phyloP scores from a whole-genome alignment of 2,113 vertebrate species.

The Centropus bengalensis region DNA sequence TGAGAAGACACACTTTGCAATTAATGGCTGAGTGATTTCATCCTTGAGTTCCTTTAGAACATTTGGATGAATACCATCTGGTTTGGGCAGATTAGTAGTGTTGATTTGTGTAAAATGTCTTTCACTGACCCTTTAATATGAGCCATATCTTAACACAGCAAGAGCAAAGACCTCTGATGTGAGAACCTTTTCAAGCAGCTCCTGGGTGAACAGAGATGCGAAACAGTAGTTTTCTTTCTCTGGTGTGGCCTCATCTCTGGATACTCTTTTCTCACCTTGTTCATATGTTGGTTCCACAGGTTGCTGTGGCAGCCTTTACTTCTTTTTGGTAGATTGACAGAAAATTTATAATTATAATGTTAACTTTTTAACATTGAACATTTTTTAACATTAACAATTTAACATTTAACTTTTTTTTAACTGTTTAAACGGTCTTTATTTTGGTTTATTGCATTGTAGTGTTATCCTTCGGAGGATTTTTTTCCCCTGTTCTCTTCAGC shows the following conservation, averaged over 20 bases:
- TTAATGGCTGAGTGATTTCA: conserved; percentile 44
- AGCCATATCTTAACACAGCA: neutral
- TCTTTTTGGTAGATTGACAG: neutral
- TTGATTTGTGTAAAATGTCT: conserved; percentile 25
- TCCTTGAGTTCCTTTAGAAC: conserved; percentile 27
- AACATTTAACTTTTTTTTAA: no score
- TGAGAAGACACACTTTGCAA: neutral
- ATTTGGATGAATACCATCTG: conserved; percentile 31
- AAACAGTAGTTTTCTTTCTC: neutral
- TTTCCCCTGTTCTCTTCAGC: fast-evolving
- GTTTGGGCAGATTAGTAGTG: neutral
- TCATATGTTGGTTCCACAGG: neutral
- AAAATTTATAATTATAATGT: neutral
- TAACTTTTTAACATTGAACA: neutral
- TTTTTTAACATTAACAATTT: no score
- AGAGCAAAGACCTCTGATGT: neutral
- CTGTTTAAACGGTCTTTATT: neutral
- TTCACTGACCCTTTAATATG: neutral
- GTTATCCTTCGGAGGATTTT: neutral
- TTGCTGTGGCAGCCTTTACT: neutral
- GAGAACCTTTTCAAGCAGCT: neutral
- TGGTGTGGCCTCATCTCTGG: neutral
- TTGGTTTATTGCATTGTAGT: neutral
- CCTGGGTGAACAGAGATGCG: neutral
- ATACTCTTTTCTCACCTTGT: neutral